Percentiles rank a stretch among this genome's conserved stretches.
These are phyloP conservation scores for Urocynchramus pylzowi DNA, from an alignment of 2,113 vertebrate genomes.

Conservation along the genomic window DNA sequence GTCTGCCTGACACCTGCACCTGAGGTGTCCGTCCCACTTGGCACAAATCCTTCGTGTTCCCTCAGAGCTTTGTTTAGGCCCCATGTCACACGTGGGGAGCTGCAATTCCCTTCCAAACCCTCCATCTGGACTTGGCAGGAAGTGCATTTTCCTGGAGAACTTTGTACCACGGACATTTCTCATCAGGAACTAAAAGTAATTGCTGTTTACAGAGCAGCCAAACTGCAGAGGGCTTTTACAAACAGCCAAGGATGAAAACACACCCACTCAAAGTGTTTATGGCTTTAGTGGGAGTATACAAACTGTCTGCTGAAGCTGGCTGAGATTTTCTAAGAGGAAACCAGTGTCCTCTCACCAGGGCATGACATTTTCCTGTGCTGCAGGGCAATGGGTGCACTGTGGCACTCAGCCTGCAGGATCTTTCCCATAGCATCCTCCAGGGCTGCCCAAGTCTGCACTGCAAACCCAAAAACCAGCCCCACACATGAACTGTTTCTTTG, in stretches of 20 bases:
- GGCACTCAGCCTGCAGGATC: not conserved
- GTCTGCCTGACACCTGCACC: not conserved
- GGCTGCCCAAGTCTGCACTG: rapidly evolving
- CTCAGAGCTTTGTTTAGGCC: rapidly evolving
- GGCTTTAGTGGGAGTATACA: not conserved
- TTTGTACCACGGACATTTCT: not conserved
- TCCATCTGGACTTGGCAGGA: not conserved
- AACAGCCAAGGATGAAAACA: not conserved
- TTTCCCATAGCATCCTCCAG: not conserved
- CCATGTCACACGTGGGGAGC: rapidly evolving
- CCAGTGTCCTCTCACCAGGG: no score
- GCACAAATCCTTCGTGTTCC: rapidly evolving
- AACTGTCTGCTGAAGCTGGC: not conserved
- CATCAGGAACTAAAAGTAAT: not conserved
- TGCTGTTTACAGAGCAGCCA: not conserved
- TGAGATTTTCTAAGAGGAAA: not conserved
- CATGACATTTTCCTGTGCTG: not conserved
- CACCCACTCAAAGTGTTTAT: rapidly evolving
- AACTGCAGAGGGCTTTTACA: not conserved
- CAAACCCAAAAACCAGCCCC: rapidly evolving
- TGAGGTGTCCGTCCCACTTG: rapidly evolving
- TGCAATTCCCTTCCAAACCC: not conserved
- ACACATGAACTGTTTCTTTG: not conserved
- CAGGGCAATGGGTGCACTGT: rapidly evolving
- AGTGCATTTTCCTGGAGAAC: not conserved